Percentiles rank a stretch among this genome's conserved stretches.
These are phyloP conservation scores for Drosophila meridionalis DNA, from an alignment of 2,888 invertebrate species.

Conservation along the genomic window DNA sequence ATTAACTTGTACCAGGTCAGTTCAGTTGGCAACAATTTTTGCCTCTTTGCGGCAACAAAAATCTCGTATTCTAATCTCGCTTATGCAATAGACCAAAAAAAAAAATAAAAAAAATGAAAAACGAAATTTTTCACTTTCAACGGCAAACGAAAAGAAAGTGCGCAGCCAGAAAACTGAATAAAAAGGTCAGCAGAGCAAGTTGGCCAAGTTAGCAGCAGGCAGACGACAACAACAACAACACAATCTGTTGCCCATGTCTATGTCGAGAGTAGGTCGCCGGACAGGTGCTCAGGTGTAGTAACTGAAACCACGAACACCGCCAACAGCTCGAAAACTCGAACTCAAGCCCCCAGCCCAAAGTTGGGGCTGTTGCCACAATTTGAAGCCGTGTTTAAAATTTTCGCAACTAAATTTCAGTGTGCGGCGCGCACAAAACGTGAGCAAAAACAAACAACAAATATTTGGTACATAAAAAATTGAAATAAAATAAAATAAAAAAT, in stretches of 20 bases:
- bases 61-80: conserved; percentile 30
- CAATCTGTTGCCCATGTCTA: conserved; percentile 25
- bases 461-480: conserved; percentile 1
- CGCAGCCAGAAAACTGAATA: conserved; percentile 30
- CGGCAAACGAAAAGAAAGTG: conserved; percentile 45
- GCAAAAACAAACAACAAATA: conserved; percentile 10
- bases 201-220: conserved; percentile 44
- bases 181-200: conserved; percentile 53
- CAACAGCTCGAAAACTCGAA: conserved; percentile 24
- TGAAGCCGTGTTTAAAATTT: conserved; percentile 53
- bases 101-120: background rate
- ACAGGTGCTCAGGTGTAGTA: conserved; percentile 46
- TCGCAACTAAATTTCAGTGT: conserved; percentile 71
- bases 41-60: background rate
- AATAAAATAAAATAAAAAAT: background rate
- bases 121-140: conserved; percentile 59
- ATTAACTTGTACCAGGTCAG: conserved; percentile 48
- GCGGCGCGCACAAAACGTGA: conserved; percentile 57
- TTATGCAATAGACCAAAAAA: conserved; percentile 29
- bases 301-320: conserved; percentile 26
- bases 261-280: conserved; percentile 45
- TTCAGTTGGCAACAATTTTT: conserved; percentile 44
- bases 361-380: conserved; percentile 58
- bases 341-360: conserved; percentile 31
- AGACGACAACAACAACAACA: conserved; percentile 14